A percentile compares a stretch with the other conserved stretches of the same genome.
Evolutionary conservation across 2,113 vertebrate genomes (phyloP).

Genomic region (Geococcyx californianus): DNA sequence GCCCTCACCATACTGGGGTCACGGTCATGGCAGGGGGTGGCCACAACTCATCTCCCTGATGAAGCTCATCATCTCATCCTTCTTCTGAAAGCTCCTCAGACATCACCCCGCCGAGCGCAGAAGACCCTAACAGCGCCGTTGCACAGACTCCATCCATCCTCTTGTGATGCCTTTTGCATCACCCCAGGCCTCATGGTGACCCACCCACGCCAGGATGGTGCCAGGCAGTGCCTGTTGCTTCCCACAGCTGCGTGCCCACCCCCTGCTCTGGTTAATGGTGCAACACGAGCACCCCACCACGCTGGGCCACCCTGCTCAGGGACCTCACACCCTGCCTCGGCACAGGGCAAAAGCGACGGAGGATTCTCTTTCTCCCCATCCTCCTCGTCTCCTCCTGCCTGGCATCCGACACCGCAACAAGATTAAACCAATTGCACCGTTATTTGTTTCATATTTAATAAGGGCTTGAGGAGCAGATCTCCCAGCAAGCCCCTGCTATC

Average conservation of each 20-base stretch:
- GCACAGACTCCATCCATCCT: not conserved
- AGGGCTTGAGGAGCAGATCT: constrained; percentile 58
- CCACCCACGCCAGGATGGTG: not conserved
- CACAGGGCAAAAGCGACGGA: not conserved
- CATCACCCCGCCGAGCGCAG: not conserved
- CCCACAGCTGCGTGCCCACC: not conserved
- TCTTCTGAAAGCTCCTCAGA: not conserved
- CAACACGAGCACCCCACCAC: not conserved
- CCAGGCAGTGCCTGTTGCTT: not conserved
- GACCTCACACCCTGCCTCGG: not conserved
- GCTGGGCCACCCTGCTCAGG: not conserved
- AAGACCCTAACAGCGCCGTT: not conserved
- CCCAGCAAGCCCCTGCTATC: constrained; percentile 59
- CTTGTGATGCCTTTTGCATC: not conserved
- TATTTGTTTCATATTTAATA: constrained; percentile 70
- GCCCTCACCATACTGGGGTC: accelerated
- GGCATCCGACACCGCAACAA: not conserved
- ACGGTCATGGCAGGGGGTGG: accelerated
- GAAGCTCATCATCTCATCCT: not conserved
- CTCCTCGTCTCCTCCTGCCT: not conserved
- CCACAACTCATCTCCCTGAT: not conserved
- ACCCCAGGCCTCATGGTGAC: not conserved
- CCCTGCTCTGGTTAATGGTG: not conserved
- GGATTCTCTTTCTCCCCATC: not conserved
- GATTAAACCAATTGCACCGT: constrained; percentile 58